Evolutionary conservation across 2,113 vertebrate genomes (phyloP), one percentile per base, ranked within the genome.

Genomic region (Morone chrysops): DNA sequence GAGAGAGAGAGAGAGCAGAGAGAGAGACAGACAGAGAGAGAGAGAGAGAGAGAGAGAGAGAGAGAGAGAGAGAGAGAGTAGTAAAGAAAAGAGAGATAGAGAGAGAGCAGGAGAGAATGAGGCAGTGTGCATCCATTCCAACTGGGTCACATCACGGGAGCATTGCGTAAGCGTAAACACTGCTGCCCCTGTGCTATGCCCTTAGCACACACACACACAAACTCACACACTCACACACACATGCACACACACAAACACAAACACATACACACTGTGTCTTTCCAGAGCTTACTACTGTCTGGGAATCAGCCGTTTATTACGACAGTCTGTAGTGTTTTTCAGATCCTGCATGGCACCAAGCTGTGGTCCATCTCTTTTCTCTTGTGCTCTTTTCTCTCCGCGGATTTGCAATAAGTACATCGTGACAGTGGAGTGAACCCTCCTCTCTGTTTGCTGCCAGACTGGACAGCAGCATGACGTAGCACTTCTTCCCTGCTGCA

Each of bases 81-180:
- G n/a, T n/a, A n/a, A n/a, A n/a, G n/a, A n/a, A n/a, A n/a, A n/a
- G n/a, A n/a, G n/a, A n/a, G n/a, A n/a, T n/a, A n/a, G n/a, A n/a
- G 70, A 80, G 72, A 78, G 57, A 66, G 75, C 16, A 40, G 22
- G 70, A 83, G 87, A 88, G 85, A 89, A 80, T 75, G 85, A 92
- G 81, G 79, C 84, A 82, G 85, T 76, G 78, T 87, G 80, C 86
- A 92, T 92, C 90, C 83, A 89, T 90, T 93, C 92, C 94, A 94
- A 94, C 85, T 94, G 91, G 94, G 94, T 94, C 94, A 94, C 91
- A 93, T 92, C 93, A 82, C 90, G 70, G 90, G 93, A 94, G 90
- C 94, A 93, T 94, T 94, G 91, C 90, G 61, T 93, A 94, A 94
- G 91, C 89, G 40, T 90, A 93, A 94, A 94, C 94, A 93, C 90